Conservation (phyloP, 2,113 vertebrate species). For the Apistogramma diplotaenia region DNA sequence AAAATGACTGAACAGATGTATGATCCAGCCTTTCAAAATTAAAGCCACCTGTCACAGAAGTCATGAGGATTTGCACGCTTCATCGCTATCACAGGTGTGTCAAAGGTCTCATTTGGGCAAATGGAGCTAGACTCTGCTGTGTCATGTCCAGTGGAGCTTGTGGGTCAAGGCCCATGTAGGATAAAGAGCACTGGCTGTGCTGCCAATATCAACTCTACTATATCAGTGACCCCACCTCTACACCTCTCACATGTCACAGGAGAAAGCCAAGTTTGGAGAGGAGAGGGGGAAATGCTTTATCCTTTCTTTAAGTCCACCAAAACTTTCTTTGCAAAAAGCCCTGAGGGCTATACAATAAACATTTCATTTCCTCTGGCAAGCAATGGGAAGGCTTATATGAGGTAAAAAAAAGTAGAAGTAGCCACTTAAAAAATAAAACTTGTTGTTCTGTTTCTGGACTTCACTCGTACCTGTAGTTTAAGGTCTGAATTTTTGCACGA, state of each 20-base stretch:
- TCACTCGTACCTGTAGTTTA: conserved; percentile 13
- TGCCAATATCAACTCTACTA: conserved; percentile 10
- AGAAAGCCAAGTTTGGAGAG: conserved; percentile 51
- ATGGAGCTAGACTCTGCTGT: neutral
- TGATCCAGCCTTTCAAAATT: neutral
- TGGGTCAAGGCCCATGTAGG: neutral
- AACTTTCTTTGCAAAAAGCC: conserved; percentile 49
- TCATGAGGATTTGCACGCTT: neutral
- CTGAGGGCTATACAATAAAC: conserved; percentile 72
- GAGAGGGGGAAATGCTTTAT: conserved; percentile 50
- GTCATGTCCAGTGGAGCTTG: neutral
- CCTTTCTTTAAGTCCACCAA: conserved; percentile 62
- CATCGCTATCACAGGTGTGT: neutral
- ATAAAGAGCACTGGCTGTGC: neutral
- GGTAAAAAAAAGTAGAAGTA: conserved; percentile 68
- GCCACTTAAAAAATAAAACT: conserved; percentile 44
- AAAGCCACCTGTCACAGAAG: neutral
- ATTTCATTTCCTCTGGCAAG: conserved; percentile 80
- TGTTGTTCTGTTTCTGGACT: conserved; percentile 45
- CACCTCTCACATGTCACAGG: conserved; percentile 45
- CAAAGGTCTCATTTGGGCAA: neutral
- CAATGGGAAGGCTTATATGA: conserved; percentile 70
- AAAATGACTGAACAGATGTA: neutral
- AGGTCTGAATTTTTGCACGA: conserved; percentile 3
- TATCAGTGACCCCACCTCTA: conserved; percentile 51